phyloP scores from a whole-genome alignment of 1,140 invertebrate species.

The Choristoneura fumiferana region DNA sequence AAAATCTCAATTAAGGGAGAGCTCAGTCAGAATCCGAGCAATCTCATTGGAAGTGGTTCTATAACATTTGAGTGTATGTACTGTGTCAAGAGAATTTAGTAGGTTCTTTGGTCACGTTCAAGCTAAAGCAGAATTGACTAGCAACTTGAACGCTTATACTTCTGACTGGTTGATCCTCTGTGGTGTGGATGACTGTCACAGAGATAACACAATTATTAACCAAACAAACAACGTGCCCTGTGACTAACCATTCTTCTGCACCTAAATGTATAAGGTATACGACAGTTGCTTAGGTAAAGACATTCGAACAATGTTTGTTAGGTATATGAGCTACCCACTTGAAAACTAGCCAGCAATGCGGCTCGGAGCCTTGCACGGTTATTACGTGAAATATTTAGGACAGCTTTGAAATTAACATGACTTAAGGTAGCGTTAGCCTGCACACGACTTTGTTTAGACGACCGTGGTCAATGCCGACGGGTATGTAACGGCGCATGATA shows the following conservation, averaged over 20 bases:
- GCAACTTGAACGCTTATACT: slow-evolving; percentile 51
- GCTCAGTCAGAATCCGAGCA: background rate
- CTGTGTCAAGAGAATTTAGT: background rate
- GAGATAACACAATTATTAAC: slow-evolving; percentile 20
- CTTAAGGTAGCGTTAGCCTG: slow-evolving; percentile 29
- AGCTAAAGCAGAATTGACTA: slow-evolving; percentile 54
- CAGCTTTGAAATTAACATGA: slow-evolving; percentile 46
- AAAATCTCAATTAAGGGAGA: too few species aligned
- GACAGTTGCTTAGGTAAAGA: slow-evolving; percentile 20
- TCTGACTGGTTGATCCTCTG: slow-evolving; percentile 48
- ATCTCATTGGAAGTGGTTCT: background rate
- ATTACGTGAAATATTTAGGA: slow-evolving; percentile 41
- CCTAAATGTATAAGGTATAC: slow-evolving; percentile 27
- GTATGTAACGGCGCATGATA: slow-evolving; percentile 52
- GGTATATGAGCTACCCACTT: slow-evolving; percentile 31
- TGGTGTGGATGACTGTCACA: slow-evolving; percentile 37
- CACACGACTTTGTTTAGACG: slow-evolving; percentile 26
- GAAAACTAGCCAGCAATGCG: slow-evolving; percentile 35
- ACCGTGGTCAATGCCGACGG: slow-evolving; percentile 50
- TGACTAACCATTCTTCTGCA: slow-evolving; percentile 72
- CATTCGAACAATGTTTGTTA: background rate
- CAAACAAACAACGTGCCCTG: slow-evolving; percentile 50
- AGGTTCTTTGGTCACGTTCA: slow-evolving; percentile 35
- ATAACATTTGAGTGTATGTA: slow-evolving; percentile 4
- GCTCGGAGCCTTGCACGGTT: slow-evolving; percentile 37